Evolutionary conservation across 2,888 invertebrate genomes (phyloP), one percentile per base, ranked within the genome.

Genomic region (Ophioninae sp.): DNA sequence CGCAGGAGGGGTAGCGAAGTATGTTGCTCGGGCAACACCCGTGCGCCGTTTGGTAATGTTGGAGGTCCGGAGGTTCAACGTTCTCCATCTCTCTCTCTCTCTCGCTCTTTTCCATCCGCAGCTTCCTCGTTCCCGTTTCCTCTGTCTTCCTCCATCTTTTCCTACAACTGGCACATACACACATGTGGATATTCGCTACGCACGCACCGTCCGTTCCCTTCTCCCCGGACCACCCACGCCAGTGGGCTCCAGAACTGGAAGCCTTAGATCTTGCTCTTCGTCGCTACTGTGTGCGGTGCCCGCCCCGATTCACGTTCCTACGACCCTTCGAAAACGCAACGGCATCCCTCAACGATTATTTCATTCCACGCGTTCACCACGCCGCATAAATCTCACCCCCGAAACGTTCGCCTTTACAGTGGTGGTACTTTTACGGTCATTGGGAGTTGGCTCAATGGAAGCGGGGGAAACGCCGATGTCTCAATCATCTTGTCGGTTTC

Each of bases 191-290:
- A 30, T 30, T 64, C 13, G 23, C 20, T 50, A 68, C 50, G 73
- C 68, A 69, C 73, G 78, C 65, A 77, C 65, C 79, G 81, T 79
- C 84, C 85, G 86, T 87, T 88, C 86, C 81, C 85, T 84, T 77
- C 85, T 85, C n/a, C 85, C 64, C 17, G 85, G 88, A 82, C 89
- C 89, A 89, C 89, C 90, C 89, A 86, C 82, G 82, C 83, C 61
- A 85, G 86, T 89, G 88, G 88, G 89, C n/a, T n/a, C n/a, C n/a
- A n/a, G n/a, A n/a, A n/a, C 88, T 62, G 79, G 44, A 21, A 65
- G 17, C 37, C 56, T 57, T 20, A 70, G 68, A 68, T 67, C 57
- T 82, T 44, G 41, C 62, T 73, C 62, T 21, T 44, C 73, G 41
- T 20, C 21, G 41, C 76, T 41, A 69, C 76, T 70, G 50, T 68